Evolutionary conservation across 2,113 vertebrate species (phyloP).

Genomic region (Megaleporinus macrocephalus): DNA sequence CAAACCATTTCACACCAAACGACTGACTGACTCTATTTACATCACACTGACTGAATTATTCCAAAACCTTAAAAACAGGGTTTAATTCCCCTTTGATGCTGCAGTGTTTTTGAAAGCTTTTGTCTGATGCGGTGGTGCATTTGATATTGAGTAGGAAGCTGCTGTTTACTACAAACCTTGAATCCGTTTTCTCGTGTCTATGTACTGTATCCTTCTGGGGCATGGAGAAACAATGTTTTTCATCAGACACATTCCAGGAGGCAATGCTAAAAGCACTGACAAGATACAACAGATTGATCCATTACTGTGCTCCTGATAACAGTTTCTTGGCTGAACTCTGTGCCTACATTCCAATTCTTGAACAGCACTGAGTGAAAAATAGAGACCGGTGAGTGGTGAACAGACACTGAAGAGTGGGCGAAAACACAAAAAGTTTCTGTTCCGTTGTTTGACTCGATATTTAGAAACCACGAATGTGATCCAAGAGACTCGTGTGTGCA

Average conservation of each 20-base stretch:
- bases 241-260: slow-evolving; percentile 88
- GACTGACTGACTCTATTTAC: too few species aligned
- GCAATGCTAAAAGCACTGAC: slow-evolving; percentile 81
- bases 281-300: slow-evolving; percentile 82
- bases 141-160: background rate
- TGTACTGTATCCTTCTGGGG: background rate
- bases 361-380: slow-evolving; percentile 75
- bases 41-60: too few species aligned
- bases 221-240: slow-evolving; percentile 77
- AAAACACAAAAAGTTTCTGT: background rate
- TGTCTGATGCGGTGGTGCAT: background rate
- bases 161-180: background rate
- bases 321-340: slow-evolving; percentile 82
- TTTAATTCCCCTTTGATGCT: background rate
- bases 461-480: slow-evolving; percentile 15
- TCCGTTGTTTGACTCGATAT: slow-evolving; percentile 7
- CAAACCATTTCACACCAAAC: too few species aligned
- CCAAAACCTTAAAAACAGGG: too few species aligned
- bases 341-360: slow-evolving; percentile 77
- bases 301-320: slow-evolving; percentile 82
- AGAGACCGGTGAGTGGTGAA: slow-evolving; percentile 47
- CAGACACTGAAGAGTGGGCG: slow-evolving; percentile 10
- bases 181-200: background rate
- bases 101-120: background rate
- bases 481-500: background rate